phyloP scores from a whole-genome alignment of 2,888 invertebrate species.

The Microctonus hyperodae region DNA sequence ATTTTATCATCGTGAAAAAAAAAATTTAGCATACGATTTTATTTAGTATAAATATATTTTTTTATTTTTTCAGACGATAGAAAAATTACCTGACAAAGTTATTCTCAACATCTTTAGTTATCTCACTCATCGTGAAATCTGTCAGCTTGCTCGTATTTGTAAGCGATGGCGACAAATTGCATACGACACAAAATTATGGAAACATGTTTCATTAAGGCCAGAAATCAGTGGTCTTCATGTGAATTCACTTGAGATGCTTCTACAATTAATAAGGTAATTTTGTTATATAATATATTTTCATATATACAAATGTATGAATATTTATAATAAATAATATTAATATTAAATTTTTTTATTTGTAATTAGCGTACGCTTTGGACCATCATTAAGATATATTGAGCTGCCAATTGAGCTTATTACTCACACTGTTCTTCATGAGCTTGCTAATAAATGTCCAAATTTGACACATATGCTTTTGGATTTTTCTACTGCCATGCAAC shows the following conservation, averaged over 20 bases:
- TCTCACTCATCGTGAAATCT: slow-evolving; percentile 91
- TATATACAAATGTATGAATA: too few species aligned
- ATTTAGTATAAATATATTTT: not conserved
- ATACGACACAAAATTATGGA: slow-evolving; percentile 95
- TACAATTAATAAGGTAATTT: slow-evolving; percentile 79
- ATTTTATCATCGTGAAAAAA: not conserved
- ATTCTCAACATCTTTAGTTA: slow-evolving; percentile 94
- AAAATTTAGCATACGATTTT: too few species aligned
- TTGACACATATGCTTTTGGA: slow-evolving; percentile 95
- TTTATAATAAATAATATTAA: too few species aligned
- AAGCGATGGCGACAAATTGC: slow-evolving; percentile 96
- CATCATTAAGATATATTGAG: slow-evolving; percentile 89
- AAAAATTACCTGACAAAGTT: slow-evolving; percentile 97
- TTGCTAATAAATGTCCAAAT: slow-evolving; percentile 95
- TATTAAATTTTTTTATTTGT: slow-evolving; percentile 9
- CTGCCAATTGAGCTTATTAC: slow-evolving; percentile 96
- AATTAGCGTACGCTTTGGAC: slow-evolving; percentile 79
- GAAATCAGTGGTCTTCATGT: slow-evolving; percentile 96
- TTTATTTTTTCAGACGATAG: slow-evolving; percentile 80
- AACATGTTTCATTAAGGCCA: slow-evolving; percentile 92
- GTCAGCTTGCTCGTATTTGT: slow-evolving; percentile 92
- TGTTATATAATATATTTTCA: not conserved
- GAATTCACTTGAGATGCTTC: slow-evolving; percentile 83
- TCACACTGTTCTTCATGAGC: slow-evolving; percentile 94
- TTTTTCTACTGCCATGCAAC: slow-evolving; percentile 98